These are phyloP conservation scores for Orussus abietinus DNA, from an alignment of 1,140 invertebrate species.

Conservation along the genomic window DNA sequence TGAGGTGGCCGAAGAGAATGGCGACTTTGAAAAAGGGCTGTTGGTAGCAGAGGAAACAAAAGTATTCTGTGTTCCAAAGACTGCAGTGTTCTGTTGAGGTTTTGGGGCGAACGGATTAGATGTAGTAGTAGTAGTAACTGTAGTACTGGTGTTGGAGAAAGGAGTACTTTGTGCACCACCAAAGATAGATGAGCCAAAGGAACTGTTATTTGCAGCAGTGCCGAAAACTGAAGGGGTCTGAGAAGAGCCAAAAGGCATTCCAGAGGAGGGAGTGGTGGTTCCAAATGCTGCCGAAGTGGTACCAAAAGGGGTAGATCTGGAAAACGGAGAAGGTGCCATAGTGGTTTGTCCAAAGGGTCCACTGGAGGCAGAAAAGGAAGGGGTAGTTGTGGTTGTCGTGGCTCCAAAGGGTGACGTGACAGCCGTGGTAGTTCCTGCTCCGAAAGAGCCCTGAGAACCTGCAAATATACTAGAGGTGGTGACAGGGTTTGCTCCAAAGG, in stretches of 20 bases:
- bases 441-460: conserved; percentile 17
- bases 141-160: conserved; percentile 10
- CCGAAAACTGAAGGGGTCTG: conserved; percentile 9
- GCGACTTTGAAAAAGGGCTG: conserved; percentile 25
- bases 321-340: too few relatives aligned
- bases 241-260: conserved; percentile 16
- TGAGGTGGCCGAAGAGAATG: conserved; percentile 19
- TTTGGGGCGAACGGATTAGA: conserved; percentile 25
- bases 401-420: conserved; percentile 17
- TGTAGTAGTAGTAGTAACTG: conserved; percentile 11
- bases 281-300: conserved; percentile 11
- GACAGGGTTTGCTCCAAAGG: conserved; percentile 13
- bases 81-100: conserved; percentile 13
- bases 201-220: too few relatives aligned
- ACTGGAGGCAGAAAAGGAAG: neutral
- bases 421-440: conserved; percentile 6
- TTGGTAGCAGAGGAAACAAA: conserved; percentile 5
- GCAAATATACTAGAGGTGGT: conserved; percentile 8
- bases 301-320: conserved; percentile 16
- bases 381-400: conserved; percentile 5
- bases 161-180: conserved; percentile 12
- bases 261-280: conserved; percentile 14
- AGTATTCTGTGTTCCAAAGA: conserved; percentile 24
- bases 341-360: neutral
- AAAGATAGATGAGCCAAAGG: conserved; percentile 17